Evolutionary conservation across 2,888 invertebrate species (phyloP).

Genomic region (Lasioglossum oenotherae): DNA sequence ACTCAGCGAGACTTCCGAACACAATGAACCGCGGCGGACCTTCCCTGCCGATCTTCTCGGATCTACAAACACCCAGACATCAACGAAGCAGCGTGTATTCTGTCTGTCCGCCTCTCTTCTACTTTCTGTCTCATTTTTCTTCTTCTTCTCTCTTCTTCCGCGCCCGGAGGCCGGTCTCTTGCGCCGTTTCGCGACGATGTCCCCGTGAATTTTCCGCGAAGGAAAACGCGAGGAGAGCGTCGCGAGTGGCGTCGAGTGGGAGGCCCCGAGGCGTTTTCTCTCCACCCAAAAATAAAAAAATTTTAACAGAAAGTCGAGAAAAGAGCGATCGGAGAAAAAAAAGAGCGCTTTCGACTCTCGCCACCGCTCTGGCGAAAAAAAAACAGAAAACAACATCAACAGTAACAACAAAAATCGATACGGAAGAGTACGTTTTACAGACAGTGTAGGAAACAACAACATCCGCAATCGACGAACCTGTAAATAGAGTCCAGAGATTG

Average conservation of each 20-base stretch:
- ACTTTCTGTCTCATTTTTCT: slow-evolving; percentile 15
- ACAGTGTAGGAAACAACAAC: slow-evolving; percentile 14
- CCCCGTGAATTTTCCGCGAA: background rate
- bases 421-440: slow-evolving; percentile 26
- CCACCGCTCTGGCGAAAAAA: slow-evolving; percentile 40
- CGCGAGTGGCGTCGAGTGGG: background rate
- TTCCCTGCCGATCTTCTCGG: slow-evolving; percentile 5
- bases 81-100: background rate
- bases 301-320: slow-evolving; percentile 12
- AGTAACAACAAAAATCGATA: slow-evolving; percentile 19
- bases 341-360: slow-evolving; percentile 41
- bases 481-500: background rate
- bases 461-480: background rate
- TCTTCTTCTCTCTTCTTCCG: slow-evolving; percentile 17
- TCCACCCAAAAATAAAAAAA: slow-evolving; percentile 1
- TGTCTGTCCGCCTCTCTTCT: background rate
- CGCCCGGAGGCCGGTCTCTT: slow-evolving; percentile 5
- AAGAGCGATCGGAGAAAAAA: background rate
- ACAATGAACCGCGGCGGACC: background rate
- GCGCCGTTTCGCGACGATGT: background rate
- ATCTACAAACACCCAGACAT: background rate
- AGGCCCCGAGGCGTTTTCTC: slow-evolving; percentile 19
- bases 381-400: slow-evolving; percentile 36
- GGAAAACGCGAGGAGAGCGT: background rate
- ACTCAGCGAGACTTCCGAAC: background rate